phyloP scores from a whole-genome alignment of 2,888 invertebrate genomes.

The Trachelus tabidus region DNA sequence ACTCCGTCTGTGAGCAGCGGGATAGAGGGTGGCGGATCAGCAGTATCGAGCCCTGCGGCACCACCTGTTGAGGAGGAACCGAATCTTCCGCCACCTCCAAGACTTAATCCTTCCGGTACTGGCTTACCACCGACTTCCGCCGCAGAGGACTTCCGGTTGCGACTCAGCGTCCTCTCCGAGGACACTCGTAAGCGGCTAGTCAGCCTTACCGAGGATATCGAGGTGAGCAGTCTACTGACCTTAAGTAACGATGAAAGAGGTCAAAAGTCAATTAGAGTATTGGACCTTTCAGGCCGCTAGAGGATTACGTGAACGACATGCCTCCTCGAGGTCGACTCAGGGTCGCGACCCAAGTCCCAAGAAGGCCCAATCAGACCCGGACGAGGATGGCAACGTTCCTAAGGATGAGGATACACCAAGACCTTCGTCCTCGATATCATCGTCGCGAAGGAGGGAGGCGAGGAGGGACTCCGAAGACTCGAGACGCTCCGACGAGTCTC shows the following conservation, averaged over 20 bases:
- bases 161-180: constrained; percentile 54
- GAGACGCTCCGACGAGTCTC: constrained; percentile 44
- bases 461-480: constrained; percentile 55
- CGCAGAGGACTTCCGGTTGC: constrained; percentile 55
- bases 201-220: constrained; percentile 56
- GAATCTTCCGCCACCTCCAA: constrained; percentile 53
- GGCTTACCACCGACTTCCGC: constrained; percentile 31
- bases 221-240: constrained; percentile 37
- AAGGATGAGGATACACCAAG: constrained; percentile 30
- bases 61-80: constrained; percentile 56
- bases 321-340: constrained; percentile 33
- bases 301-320: constrained; percentile 32
- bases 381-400: constrained; percentile 17
- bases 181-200: constrained; percentile 57
- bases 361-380: constrained; percentile 7
- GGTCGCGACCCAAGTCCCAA: constrained; percentile 52
- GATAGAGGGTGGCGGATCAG: constrained; percentile 58
- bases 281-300: constrained; percentile 26
- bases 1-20: constrained; percentile 64
- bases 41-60: constrained; percentile 59
- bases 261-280: background rate
- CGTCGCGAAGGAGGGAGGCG: constrained; percentile 40
- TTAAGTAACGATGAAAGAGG: background rate
- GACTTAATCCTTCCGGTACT: constrained; percentile 41
- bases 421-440: constrained; percentile 17